Conservation (phyloP, 2,797 vertebrate genomes). For the Hapalemur alaotrensis region DNA sequence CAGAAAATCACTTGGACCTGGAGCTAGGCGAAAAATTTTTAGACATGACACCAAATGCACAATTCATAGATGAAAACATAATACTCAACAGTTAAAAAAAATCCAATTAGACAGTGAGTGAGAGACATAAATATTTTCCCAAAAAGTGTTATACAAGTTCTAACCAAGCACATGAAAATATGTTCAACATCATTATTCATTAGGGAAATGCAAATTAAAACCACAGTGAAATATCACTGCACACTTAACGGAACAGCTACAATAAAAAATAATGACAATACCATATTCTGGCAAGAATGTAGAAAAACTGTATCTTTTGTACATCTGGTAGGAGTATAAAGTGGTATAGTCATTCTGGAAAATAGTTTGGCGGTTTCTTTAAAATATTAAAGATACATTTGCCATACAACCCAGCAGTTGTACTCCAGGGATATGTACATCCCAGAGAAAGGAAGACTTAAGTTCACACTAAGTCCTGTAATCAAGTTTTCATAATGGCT, state of each 20-base stretch:
- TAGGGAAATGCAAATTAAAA: constrained; percentile 42
- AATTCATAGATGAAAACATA: neutral
- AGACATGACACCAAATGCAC: neutral
- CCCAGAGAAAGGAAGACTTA: constrained; percentile 5
- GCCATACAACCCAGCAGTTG: neutral
- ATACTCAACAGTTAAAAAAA: neutral
- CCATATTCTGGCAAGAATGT: constrained; percentile 3
- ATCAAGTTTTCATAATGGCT: constrained; percentile 38
- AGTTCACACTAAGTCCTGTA: neutral
- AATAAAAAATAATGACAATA: neutral
- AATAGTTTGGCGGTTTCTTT: constrained; percentile 8
- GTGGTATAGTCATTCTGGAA: neutral
- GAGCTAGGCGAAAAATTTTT: neutral
- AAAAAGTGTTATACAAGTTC: neutral
- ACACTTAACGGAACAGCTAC: neutral
- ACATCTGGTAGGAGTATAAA: neutral
- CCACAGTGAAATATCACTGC: neutral
- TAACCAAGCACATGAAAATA: neutral
- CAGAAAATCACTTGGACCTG: constrained; percentile 11
- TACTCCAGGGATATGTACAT: constrained; percentile 1
- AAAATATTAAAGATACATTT: neutral
- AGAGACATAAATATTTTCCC: neutral
- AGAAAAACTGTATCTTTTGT: neutral
- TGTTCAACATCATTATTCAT: neutral
- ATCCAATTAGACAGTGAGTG: neutral